Conservation (phyloP, 2,113 vertebrate species). For the Psephotus haematonotus region DNA sequence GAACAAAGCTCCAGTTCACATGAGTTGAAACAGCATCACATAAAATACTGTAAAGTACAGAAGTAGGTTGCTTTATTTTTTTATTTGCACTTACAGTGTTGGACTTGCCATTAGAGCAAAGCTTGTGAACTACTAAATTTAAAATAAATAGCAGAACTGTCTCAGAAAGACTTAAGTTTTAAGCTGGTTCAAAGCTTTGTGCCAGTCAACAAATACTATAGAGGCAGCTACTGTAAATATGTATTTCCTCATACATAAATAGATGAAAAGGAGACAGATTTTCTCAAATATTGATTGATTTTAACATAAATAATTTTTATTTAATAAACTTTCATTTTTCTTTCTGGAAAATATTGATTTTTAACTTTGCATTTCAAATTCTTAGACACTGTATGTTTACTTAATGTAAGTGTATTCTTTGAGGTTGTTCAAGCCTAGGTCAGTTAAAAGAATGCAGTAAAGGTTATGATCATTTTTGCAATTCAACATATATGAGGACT, state of each 20-base stretch:
- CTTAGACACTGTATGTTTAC: background rate
- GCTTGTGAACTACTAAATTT: slow-evolving; percentile 7
- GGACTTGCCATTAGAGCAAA: background rate
- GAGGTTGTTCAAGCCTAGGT: background rate
- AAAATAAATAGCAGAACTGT: slow-evolving; percentile 18
- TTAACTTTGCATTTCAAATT: slow-evolving; percentile 25
- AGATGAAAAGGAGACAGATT: slow-evolving; percentile 58
- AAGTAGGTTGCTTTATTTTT: background rate
- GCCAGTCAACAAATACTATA: slow-evolving; percentile 39
- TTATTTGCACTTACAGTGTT: background rate
- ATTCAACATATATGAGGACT: background rate
- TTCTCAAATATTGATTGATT: slow-evolving; percentile 53
- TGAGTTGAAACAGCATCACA: background rate
- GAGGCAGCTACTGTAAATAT: slow-evolving; percentile 54
- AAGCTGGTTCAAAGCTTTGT: slow-evolving; percentile 49
- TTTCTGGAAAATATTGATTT: slow-evolving; percentile 42
- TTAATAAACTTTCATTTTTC: slow-evolving; percentile 9
- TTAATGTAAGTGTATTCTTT: background rate
- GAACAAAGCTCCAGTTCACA: background rate
- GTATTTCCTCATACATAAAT: slow-evolving; percentile 68
- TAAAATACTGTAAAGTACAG: background rate
- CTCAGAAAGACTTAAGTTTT: slow-evolving; percentile 17
- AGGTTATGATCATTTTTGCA: background rate
- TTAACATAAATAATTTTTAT: slow-evolving; percentile 59
- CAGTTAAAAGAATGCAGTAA: background rate